A percentile compares a stretch with the other conserved stretches of the same genome.
phyloP scores from a whole-genome alignment of 2,888 invertebrate genomes.

The Tridacna crocea region DNA sequence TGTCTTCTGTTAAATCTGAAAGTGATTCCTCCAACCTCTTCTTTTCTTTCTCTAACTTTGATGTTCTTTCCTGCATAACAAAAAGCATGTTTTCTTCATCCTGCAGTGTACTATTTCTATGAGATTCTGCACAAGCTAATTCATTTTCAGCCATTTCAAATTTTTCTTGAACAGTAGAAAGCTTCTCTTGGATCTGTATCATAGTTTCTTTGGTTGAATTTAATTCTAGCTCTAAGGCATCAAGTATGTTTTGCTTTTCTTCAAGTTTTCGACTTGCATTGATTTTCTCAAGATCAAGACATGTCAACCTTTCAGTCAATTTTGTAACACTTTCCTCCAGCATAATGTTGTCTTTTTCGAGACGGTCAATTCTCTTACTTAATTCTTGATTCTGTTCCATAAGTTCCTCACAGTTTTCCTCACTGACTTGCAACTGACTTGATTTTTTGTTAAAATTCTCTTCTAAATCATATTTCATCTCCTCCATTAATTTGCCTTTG shows the following conservation, averaged over 20 bases:
- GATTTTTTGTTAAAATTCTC: slow-evolving; percentile 55
- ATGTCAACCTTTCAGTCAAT: slow-evolving; percentile 51
- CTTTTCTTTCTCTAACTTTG: background rate
- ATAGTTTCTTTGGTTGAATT: slow-evolving; percentile 36
- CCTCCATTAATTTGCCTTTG: slow-evolving; percentile 27
- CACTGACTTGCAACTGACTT: slow-evolving; percentile 51
- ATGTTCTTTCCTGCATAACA: slow-evolving; percentile 2
- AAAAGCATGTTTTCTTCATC: slow-evolving; percentile 2
- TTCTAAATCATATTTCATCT: slow-evolving; percentile 45
- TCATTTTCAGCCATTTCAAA: slow-evolving; percentile 10
- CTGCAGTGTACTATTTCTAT: background rate
- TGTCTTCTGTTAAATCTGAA: background rate
- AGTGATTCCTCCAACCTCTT: background rate
- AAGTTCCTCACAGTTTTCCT: slow-evolving; percentile 50
- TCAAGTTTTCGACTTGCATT: slow-evolving; percentile 36
- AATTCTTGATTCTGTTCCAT: slow-evolving; percentile 40
- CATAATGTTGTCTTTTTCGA: slow-evolving; percentile 55
- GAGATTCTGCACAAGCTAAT: slow-evolving; percentile 16
- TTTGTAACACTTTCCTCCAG: slow-evolving; percentile 38
- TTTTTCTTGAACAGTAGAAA: slow-evolving; percentile 27
- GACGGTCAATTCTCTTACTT: slow-evolving; percentile 42
- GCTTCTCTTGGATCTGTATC: slow-evolving; percentile 44
- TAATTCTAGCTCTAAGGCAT: slow-evolving; percentile 39
- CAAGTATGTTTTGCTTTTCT: slow-evolving; percentile 50
- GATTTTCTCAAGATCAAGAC: slow-evolving; percentile 53